Evolutionary conservation across 2,888 invertebrate genomes (phyloP).

Genomic region (Epinotia brunnichana): DNA sequence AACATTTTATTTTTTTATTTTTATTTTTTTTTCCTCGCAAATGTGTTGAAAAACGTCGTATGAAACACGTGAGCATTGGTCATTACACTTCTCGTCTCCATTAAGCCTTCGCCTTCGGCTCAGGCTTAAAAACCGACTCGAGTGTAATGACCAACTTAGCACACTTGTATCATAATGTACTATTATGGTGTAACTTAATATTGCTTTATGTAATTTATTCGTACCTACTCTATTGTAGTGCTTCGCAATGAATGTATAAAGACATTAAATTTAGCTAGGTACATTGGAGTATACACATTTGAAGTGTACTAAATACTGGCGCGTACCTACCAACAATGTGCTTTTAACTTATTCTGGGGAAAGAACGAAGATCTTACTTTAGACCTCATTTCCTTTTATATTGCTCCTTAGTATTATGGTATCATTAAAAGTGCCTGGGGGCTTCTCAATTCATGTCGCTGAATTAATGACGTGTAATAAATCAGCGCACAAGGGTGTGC

Average conservation of each 20-base stretch:
- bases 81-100: no score
- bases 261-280: neutral
- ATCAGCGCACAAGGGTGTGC: constrained; percentile 57
- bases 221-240: constrained; percentile 5
- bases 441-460: constrained; percentile 59
- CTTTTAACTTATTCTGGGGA: neutral
- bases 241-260: neutral
- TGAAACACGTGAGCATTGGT: no score
- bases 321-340: neutral
- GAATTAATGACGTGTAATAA: constrained; percentile 71
- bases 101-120: no score
- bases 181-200: constrained; percentile 14
- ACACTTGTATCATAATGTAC: constrained; percentile 28
- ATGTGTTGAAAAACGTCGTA: no score
- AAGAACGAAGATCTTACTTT: constrained; percentile 43
- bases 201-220: neutral
- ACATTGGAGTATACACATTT: neutral
- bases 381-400: constrained; percentile 59
- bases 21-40: no score
- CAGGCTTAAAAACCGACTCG: no score
- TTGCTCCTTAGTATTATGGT: constrained; percentile 64
- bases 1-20: no score
- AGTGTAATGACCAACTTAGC: no score
- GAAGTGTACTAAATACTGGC: neutral
- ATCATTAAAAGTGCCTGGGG: constrained; percentile 62